Percentiles rank a stretch among this genome's conserved stretches.
These are phyloP conservation scores for Bombus confusus DNA, from an alignment of 1,140 invertebrate genomes.

Conservation along the genomic window DNA sequence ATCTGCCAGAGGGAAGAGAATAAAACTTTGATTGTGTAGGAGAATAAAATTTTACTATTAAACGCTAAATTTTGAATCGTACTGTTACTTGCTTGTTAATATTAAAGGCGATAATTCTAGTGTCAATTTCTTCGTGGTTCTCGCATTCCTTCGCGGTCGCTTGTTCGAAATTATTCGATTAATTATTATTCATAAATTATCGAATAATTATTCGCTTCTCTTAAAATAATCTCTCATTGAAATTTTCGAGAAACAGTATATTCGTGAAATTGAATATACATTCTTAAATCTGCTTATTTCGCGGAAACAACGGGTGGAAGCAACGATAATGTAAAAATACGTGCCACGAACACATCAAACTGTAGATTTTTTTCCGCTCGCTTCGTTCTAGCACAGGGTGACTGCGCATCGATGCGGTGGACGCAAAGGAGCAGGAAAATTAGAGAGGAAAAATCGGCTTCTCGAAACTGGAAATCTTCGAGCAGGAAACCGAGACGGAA, in stretches of 20 bases:
- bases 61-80: background rate
- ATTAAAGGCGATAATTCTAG: background rate
- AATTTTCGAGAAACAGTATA: too few relatives aligned
- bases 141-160: background rate
- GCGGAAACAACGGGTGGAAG: too few relatives aligned
- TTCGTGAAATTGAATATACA: too few relatives aligned
- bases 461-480: constrained; percentile 2
- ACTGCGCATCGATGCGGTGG: background rate
- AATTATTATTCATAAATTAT: too few relatives aligned
- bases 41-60: constrained; percentile 6
- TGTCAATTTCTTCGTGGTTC: background rate
- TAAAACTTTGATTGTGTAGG: background rate
- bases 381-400: background rate
- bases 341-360: too few relatives aligned
- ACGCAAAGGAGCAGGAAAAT: constrained; percentile 48
- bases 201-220: too few relatives aligned
- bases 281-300: too few relatives aligned
- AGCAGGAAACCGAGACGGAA: constrained; percentile 39
- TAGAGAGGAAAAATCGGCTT: constrained; percentile 36
- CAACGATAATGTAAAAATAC: too few relatives aligned
- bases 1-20: constrained; percentile 9
- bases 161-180: too few relatives aligned
- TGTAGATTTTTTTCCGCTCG: background rate
- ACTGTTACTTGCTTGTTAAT: background rate
- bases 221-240: too few relatives aligned